Evolutionary conservation across 2,113 vertebrate species (phyloP).

Genomic region (Dasypus novemcinctus): DNA sequence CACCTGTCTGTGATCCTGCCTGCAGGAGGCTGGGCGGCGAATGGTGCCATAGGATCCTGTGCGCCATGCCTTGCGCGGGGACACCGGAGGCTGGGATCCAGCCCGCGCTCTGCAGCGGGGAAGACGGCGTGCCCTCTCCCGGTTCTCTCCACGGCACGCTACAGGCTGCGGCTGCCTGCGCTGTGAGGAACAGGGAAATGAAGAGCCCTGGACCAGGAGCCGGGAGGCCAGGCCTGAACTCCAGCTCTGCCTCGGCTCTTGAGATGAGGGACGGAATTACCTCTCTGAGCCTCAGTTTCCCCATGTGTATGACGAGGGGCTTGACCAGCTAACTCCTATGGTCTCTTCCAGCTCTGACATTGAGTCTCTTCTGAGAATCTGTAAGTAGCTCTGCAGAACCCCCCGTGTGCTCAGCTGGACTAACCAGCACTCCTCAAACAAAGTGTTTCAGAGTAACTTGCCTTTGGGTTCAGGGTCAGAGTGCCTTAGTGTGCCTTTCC

Average conservation of each 20-base stretch:
- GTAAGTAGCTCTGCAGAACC: not conserved
- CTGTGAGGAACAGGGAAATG: too few species aligned
- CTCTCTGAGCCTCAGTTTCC: not conserved
- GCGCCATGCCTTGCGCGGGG: not conserved
- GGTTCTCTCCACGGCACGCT: not conserved
- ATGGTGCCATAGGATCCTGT: fast-evolving
- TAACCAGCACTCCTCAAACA: not conserved
- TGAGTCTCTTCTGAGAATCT: not conserved
- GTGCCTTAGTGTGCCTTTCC: not conserved
- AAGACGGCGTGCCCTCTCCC: not conserved
- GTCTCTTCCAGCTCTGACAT: not conserved
- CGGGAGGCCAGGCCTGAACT: not conserved
- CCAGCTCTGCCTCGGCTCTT: not conserved
- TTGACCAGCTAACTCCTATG: not conserved
- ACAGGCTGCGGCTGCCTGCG: not conserved
- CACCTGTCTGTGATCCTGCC: not conserved
- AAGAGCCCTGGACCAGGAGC: not conserved
- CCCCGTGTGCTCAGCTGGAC: not conserved
- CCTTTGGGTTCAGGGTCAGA: not conserved
- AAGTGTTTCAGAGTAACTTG: not conserved
- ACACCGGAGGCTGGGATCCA: not conserved
- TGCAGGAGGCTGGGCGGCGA: not conserved
- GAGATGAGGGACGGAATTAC: fast-evolving
- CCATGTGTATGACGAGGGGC: not conserved
- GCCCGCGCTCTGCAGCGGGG: not conserved